Percentiles rank a stretch among this genome's conserved stretches.
Evolutionary conservation across 2,797 vertebrate species (phyloP).

Genomic region (Notamacropus eugenii): DNA sequence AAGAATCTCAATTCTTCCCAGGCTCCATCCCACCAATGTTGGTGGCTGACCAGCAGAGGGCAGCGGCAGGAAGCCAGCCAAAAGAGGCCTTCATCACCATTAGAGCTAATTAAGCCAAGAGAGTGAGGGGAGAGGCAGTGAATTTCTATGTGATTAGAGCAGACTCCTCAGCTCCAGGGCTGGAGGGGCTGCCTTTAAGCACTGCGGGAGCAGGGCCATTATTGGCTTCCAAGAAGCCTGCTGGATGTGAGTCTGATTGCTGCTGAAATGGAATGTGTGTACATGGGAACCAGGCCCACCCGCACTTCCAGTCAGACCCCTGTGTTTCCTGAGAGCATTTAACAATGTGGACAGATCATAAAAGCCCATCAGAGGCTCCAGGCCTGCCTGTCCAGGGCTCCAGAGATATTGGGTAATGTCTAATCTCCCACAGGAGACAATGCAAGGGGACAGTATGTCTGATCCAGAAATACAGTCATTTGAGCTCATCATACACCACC

Average conservation of each 20-base stretch:
- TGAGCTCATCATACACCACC: not conserved
- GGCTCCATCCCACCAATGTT: conserved; percentile 41
- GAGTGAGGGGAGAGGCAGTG: not conserved
- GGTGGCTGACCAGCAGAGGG: conserved; percentile 83
- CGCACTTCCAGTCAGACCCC: not conserved
- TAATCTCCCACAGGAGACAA: not conserved
- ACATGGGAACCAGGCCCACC: not conserved
- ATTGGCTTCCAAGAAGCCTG: conserved; percentile 62
- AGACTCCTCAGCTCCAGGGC: conserved; percentile 28
- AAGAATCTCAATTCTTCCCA: not conserved
- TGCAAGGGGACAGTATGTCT: not conserved
- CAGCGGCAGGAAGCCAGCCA: conserved; percentile 82
- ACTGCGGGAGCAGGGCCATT: conserved; percentile 31
- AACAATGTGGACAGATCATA: not conserved
- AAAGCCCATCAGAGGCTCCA: conserved; percentile 6
- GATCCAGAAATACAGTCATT: conserved; percentile 5
- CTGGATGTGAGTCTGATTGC: conserved; percentile 47
- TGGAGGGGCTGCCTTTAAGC: not conserved
- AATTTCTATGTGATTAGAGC: not conserved
- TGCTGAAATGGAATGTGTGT: conserved; percentile 46
- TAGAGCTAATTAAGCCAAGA: conserved; percentile 62
- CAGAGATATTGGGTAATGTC: not conserved
- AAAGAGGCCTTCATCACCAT: conserved; percentile 54
- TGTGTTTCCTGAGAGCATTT: not conserved
- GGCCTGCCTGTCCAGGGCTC: not conserved